Evolutionary conservation across 2,888 invertebrate species (phyloP), one percentile per base, ranked within the genome.

Genomic region (Crossocerus cetratus): DNA sequence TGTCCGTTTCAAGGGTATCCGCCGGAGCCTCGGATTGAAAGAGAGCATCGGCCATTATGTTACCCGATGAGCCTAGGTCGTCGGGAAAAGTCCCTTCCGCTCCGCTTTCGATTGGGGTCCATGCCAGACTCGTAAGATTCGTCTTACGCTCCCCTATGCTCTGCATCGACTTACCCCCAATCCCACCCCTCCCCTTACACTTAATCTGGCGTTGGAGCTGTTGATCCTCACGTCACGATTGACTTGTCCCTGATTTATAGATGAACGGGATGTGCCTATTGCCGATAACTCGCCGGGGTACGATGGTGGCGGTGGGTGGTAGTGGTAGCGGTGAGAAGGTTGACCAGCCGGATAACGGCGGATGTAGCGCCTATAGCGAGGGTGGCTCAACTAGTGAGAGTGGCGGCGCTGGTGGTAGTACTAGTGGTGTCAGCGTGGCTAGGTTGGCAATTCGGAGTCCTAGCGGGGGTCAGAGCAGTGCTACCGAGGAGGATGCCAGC

Each of bases 231-330:
- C 65, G 60, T 62, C 63, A 77, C 61, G 59, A 74, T 75, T 80
- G 83, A 82, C 75, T 71, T 78, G 71, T 82, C 77, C 70, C 68
- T 87, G 81, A 90, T 91, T 89, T 92, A 90, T 93, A 95, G 95
- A 94, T 95, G 92, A 95, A 95, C 92, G 95, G 94, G 91, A 93
- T 94, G 92, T 94, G 94, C 92, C 92, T 94, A 89, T 94, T 94
- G 87, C 93, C 94, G 83, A 92, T 93, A 81, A 91, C 92, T 86
- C 90, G 90, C 88, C 90, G 90, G 82, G 78, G 81, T 84, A 81
- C 82, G 81, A 77, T 83, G 84, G 81, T 83, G 79, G 86, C 81
- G 80, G 84, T 74, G 75, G 84, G 77, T 79, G 77, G 80, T 79
- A 68, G 74, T 77, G 78, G 76, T 65, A 68, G 70, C 66, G 70